These are phyloP conservation scores for Platyscapa corneri DNA, from an alignment of 1,140 invertebrate species.

Conservation along the genomic window DNA sequence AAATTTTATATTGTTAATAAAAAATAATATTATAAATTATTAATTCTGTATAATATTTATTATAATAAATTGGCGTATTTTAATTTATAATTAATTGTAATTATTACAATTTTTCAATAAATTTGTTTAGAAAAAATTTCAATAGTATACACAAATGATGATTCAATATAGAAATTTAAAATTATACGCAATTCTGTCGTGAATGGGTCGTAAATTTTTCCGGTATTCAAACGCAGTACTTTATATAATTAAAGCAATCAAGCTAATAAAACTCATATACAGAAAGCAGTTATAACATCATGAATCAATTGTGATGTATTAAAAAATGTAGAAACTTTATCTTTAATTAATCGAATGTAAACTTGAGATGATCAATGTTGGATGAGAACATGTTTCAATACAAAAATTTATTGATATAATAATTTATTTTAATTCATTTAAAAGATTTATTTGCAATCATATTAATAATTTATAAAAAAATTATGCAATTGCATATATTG, in stretches of 20 bases:
- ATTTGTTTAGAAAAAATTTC: neutral
- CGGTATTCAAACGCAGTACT: constrained; percentile 26
- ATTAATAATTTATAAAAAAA: too few relatives aligned
- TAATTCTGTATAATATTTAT: too few relatives aligned
- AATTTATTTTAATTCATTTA: neutral
- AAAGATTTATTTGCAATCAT: neutral
- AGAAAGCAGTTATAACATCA: constrained; percentile 40
- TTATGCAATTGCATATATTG: too few relatives aligned
- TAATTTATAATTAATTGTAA: neutral
- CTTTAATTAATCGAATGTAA: constrained; percentile 25
- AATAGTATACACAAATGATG: neutral
- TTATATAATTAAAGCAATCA: constrained; percentile 48
- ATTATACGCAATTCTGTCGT: constrained; percentile 9
- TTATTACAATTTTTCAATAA: neutral
- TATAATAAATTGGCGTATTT: too few relatives aligned
- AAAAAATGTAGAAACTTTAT: constrained; percentile 40
- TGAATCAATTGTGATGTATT: constrained; percentile 42
- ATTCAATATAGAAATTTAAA: constrained; percentile 3
- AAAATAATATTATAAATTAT: too few relatives aligned
- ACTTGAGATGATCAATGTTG: constrained; percentile 24
- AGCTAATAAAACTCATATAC: constrained; percentile 48
- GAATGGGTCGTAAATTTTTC: constrained; percentile 39
- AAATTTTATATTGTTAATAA: too few relatives aligned
- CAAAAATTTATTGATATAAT: constrained; percentile 10
- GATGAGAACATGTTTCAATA: constrained; percentile 17